Evolutionary conservation across 2,797 vertebrate genomes (phyloP), one percentile per base, ranked within the genome.

Genomic region (Pangasius mekongensis): DNA sequence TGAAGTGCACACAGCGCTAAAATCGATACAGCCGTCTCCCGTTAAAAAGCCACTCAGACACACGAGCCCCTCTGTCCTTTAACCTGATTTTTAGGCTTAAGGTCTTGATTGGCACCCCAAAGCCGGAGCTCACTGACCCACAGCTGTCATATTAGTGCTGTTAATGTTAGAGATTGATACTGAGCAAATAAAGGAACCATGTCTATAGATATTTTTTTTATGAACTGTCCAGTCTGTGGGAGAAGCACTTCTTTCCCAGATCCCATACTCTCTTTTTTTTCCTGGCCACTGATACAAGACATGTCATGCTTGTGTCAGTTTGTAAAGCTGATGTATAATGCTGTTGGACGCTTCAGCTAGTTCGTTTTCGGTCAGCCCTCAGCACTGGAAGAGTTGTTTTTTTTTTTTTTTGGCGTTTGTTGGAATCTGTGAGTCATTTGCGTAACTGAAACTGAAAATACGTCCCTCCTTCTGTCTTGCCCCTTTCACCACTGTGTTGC

Each of bases 71-170:
- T 92, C 94, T 92, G 94, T 95, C 94, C 94, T 94, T 90, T 93
- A 93, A 94, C 93, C 93, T 95, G 95, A 97, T 96, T 94, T 94
- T 94, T 89, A 76, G 93, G 96, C 95, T 96, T 96, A 97, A 93
- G 94, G 91, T 93, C 93, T 93, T 96, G 95, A 96, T 97, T 96
- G 96, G 95, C 95, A 94, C 93, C 92, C 90, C 71, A 90, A 93
- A 94, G 93, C 93, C 89, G 92, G 78, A 92, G 95, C 93, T 92
- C 94, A 91, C 93, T 96, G 96, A 97, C 96, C 96, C 96, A 95
- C 95, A 96, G 95, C 96, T 97, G 96, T 96, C 95, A 95, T 95
- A 96, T 96, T 96, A 97, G 95, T 91, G 90, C 93, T 94, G 95
- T 96, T 96, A 97, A 97, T 96, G 94, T 94, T 93, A 87, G 93